Conservation (phyloP, 1,140 invertebrate genomes). For the Zeugodacus cucurbitae region DNA sequence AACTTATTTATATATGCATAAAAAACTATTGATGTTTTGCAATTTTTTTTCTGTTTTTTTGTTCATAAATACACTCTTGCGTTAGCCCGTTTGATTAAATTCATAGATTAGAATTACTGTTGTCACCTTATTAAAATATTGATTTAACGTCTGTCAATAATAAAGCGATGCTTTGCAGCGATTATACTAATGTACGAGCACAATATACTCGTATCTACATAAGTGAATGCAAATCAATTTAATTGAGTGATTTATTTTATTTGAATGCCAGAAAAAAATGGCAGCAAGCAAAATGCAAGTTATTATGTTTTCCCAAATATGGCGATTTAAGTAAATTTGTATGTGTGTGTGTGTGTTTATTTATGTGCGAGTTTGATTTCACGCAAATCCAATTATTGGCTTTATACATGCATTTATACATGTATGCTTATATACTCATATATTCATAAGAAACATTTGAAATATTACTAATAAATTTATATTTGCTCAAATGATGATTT, state of each 20-base stretch:
- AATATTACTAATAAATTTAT: constrained; percentile 10
- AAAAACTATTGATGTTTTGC: no score
- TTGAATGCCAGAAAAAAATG: not conserved
- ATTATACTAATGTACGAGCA: constrained; percentile 23
- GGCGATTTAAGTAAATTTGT: not conserved
- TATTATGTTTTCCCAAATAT: not conserved
- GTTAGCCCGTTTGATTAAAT: not conserved
- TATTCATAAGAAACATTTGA: not conserved
- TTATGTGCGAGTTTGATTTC: not conserved
- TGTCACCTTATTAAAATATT: constrained; percentile 29
- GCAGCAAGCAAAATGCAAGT: not conserved
- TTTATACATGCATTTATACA: not conserved
- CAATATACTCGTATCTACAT: not conserved
- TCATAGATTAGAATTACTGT: constrained; percentile 31
- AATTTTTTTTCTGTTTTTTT: no score
- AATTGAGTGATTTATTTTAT: constrained; percentile 10
- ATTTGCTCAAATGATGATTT: constrained; percentile 16
- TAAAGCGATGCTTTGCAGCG: not conserved
- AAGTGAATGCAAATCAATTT: not conserved
- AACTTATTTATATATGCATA: no score
- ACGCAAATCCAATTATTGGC: constrained; percentile 30
- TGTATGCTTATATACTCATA: not conserved
- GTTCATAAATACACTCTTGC: no score
- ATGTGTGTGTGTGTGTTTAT: not conserved
- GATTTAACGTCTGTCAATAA: constrained; percentile 22